Conservation (phyloP, 2,888 invertebrate genomes). For the Noctua comes region DNA sequence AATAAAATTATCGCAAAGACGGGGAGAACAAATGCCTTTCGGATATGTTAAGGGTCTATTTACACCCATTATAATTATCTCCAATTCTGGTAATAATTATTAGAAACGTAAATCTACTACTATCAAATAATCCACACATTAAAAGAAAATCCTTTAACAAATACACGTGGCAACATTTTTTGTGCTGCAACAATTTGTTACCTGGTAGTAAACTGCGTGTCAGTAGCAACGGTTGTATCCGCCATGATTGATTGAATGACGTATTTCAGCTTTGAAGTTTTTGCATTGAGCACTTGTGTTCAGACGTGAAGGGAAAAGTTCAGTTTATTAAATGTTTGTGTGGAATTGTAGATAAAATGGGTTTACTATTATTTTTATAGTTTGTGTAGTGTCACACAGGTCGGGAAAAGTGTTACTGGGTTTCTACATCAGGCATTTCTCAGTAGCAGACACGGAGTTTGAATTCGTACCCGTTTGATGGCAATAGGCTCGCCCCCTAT, state of each 20-base stretch:
- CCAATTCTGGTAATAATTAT: too few relatives aligned
- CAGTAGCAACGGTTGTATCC: constrained; percentile 60
- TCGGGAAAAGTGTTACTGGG: background rate
- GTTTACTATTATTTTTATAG: background rate
- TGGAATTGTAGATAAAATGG: background rate
- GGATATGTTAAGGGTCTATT: too few relatives aligned
- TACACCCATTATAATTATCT: too few relatives aligned
- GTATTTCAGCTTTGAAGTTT: constrained; percentile 59
- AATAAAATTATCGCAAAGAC: too few relatives aligned
- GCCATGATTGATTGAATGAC: constrained; percentile 67
- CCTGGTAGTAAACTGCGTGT: constrained; percentile 66
- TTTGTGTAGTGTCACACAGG: background rate
- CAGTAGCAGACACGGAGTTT: too few relatives aligned
- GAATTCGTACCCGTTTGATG: too few relatives aligned
- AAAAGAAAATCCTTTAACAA: constrained; percentile 29
- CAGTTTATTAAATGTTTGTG: background rate
- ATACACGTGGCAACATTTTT: constrained; percentile 53
- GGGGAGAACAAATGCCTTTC: too few relatives aligned
- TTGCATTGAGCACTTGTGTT: constrained; percentile 42
- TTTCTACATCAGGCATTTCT: background rate
- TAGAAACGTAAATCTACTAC: background rate
- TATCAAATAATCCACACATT: background rate
- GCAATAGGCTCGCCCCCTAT: too few relatives aligned
- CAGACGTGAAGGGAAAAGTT: background rate
- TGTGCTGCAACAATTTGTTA: constrained; percentile 62